phyloP scores from a whole-genome alignment of 2,113 vertebrate genomes.

The Thryonomys swinderianus region DNA sequence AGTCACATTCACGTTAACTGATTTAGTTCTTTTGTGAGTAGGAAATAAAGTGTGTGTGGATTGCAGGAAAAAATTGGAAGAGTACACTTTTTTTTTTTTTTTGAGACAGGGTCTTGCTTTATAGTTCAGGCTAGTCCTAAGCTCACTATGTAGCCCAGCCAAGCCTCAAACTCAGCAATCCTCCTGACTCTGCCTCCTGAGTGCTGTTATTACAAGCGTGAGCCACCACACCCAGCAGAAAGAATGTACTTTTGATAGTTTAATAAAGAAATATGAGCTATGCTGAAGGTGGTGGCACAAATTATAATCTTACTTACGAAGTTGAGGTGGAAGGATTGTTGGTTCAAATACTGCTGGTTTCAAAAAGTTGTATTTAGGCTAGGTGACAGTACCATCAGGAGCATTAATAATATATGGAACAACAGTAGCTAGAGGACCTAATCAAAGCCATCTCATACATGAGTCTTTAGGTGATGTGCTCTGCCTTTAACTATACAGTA shows the following conservation, averaged over 20 bases:
- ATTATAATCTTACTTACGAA: not conserved
- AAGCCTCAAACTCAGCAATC: no score
- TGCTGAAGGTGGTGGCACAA: not conserved
- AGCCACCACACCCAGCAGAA: no score
- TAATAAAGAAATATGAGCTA: not conserved
- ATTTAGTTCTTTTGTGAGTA: not conserved
- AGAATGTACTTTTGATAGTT: not conserved
- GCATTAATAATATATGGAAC: not conserved
- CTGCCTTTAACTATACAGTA: not conserved
- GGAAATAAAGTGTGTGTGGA: not conserved
- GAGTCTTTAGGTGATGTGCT: not conserved
- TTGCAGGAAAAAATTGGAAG: not conserved
- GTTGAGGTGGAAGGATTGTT: not conserved
- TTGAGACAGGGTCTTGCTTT: no score
- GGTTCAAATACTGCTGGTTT: not conserved
- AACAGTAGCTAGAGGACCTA: no score
- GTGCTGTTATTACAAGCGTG: no score
- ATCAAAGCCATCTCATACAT: not conserved
- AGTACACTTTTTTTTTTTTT: no score
- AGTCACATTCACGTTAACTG: not conserved
- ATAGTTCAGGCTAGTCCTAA: no score
- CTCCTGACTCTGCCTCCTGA: no score
- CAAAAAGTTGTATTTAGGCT: not conserved
- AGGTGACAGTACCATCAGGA: not conserved
- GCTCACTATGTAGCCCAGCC: no score